Base-by-base conservation (phyloP, 2,113 vertebrate genomes). In the Tonatia bakeri region DNA sequence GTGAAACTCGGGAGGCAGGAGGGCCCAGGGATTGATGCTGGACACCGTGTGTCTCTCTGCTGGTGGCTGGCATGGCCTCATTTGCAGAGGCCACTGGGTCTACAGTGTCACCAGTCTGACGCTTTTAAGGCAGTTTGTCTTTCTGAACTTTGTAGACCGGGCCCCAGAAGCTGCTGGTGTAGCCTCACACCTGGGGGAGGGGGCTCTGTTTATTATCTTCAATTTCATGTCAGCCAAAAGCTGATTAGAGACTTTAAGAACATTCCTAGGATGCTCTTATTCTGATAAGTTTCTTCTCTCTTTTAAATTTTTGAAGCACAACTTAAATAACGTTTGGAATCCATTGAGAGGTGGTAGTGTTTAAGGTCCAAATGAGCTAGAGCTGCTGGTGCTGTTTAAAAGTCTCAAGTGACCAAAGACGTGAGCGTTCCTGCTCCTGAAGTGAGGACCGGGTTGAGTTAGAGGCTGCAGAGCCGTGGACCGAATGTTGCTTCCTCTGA, bases 21-120 rank as follows among this genome's bases (percentile, higher is more conserved):
- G 40, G 67, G 83, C 59, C 59, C 75, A 17, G 72, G 82, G 94
- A 96, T 65, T 95, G 36, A 52, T 93, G 92, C 95, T 98, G 96
- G 98, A 98, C 98, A 98, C 98, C 19, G 0, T 98, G 97, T 98
- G 96, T 95, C 97, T 70, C 76, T 47, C 56, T 45, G 0, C 15
- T 94, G 64, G 59, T 3, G 0, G 2, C 3, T 90, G 67, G 56
- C 6, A 0, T 87, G 96, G 90, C 97, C 97, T 98, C 97, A 81
- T 98, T 98, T 87, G 93, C 95, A 98, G 90, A 98, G 98, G 97
- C 96, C 59, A 0, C 8, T 67, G 91, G 85, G 84, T 36, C 89
- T 95, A 24, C 4, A 54, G 0, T 2, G 1, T 69, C 76, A 64
- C 16, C 69, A 36, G 43, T 52, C 65, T 54, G 9, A 54, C 33